Evolutionary conservation across 2,797 vertebrate species (phyloP).

Genomic region (Silurus lanzhouensis): DNA sequence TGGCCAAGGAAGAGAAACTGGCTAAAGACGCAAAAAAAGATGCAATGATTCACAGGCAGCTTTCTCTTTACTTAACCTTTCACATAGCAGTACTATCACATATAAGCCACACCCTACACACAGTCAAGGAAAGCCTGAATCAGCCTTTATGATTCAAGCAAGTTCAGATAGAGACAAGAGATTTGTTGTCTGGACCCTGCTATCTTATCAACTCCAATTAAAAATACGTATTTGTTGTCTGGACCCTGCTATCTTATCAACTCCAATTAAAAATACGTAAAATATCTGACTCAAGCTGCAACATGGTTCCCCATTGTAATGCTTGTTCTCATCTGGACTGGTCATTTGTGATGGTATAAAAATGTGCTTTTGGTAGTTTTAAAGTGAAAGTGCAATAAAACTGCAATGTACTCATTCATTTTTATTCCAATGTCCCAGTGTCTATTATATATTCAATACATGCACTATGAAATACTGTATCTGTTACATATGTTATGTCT

Average conservation of each 20-base stretch:
- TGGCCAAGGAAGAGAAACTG: neutral
- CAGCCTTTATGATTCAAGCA: neutral
- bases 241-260: neutral
- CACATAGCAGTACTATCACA: conserved; percentile 18
- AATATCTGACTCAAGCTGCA: no score
- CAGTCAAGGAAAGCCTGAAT: neutral
- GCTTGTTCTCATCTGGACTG: neutral
- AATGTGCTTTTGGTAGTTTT: neutral
- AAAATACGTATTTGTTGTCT: no score
- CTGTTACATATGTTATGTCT: conserved; percentile 48
- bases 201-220: neutral
- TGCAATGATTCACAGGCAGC: neutral
- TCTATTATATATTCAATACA: neutral
- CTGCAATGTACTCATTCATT: neutral
- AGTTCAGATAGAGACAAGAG: neutral
- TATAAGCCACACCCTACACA: conserved; percentile 37
- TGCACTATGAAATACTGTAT: neutral
- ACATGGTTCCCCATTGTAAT: neutral
- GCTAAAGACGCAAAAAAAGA: neutral
- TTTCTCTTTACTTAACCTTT: conserved; percentile 8
- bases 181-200: neutral
- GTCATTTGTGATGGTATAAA: neutral
- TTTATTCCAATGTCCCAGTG: no score
- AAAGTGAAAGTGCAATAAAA: neutral
- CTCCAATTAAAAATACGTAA: neutral